Evolutionary conservation across 2,113 vertebrate genomes (phyloP).

Genomic region (Proterorhinus semilunaris): DNA sequence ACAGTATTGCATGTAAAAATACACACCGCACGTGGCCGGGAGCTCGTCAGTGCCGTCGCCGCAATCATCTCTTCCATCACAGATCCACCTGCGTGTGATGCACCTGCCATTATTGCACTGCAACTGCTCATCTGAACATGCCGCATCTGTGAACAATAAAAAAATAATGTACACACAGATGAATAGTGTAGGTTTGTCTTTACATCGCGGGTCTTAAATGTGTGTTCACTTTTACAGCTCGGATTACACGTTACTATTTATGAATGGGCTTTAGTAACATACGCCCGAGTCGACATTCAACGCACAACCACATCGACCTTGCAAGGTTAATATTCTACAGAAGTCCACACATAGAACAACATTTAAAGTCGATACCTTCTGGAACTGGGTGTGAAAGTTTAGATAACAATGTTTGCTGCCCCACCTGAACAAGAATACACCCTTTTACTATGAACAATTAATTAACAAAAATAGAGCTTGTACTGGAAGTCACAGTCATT

Average conservation of each 20-base stretch:
- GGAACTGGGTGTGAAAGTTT: constrained; percentile 26
- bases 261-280: not conserved
- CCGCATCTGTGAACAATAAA: constrained; percentile 47
- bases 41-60: constrained; percentile 81
- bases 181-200: not conserved
- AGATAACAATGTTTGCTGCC: constrained; percentile 7
- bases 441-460: not conserved
- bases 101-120: constrained; percentile 79
- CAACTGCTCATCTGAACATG: constrained; percentile 74
- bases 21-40: constrained; percentile 76
- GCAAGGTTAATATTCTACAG: constrained; percentile 42
- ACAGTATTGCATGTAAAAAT: not conserved
- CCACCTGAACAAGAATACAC: not conserved
- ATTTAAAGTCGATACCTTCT: not conserved
- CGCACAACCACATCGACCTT: constrained; percentile 7
- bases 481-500: too few relatives aligned
- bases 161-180: not conserved
- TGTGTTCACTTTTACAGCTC: not conserved
- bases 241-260: not conserved
- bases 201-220: not conserved
- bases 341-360: constrained; percentile 15
- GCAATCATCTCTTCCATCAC: constrained; percentile 82
- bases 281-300: constrained; percentile 20
- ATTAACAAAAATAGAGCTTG: not conserved
- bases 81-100: constrained; percentile 81